Evolutionary conservation across 2,797 vertebrate species (phyloP).

Genomic region (Eurystomus glaucurus): DNA sequence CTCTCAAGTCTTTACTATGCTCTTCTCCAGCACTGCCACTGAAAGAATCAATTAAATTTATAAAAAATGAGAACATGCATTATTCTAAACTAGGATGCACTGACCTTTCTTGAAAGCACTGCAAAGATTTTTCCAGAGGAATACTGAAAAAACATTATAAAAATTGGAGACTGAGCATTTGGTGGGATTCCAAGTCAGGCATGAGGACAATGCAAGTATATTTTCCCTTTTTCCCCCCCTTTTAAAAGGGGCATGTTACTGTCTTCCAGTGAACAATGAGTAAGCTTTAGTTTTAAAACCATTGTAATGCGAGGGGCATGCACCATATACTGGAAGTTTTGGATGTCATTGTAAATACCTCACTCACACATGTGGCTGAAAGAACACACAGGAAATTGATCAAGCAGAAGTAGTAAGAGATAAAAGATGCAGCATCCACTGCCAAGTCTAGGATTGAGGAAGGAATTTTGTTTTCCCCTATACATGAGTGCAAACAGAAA

Average conservation of each 20-base stretch:
- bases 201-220: background rate
- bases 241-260: background rate
- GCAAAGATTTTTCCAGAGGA: background rate
- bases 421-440: background rate
- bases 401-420: background rate
- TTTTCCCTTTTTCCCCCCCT: background rate
- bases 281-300: background rate
- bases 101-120: background rate
- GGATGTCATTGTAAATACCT: background rate
- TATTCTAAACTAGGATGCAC: background rate
- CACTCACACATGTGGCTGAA: background rate
- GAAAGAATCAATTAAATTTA: background rate
- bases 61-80: background rate
- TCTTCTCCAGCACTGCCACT: background rate
- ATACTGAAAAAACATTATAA: background rate
- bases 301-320: background rate
- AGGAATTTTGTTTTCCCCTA: background rate
- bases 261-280: background rate
- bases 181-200: background rate
- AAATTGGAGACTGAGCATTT: background rate
- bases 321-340: background rate
- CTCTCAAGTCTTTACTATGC: background rate
- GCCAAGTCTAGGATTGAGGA: background rate
- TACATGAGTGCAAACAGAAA: background rate
- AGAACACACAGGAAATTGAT: background rate